Base-by-base conservation (phyloP, 2,113 vertebrate species). In the Microtus richardsoni region DNA sequence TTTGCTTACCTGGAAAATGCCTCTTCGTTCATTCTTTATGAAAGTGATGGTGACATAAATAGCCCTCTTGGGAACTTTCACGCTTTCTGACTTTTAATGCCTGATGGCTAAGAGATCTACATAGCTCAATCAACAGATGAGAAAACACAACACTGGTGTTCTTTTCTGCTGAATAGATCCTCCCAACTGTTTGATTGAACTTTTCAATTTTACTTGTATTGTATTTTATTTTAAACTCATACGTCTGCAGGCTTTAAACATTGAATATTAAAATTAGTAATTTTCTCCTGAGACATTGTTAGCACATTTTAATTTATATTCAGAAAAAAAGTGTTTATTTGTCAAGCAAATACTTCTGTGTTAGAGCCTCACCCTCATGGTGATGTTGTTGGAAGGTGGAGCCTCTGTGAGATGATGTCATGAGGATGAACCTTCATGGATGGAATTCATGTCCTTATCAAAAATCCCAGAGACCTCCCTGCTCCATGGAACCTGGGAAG, bases 1-100 rank as follows among this genome's bases (percentile, higher is more conserved):
- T 70, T 71, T 52, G 88, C 88, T 71, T 36, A 75, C 52, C n/a
- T 89, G 71, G 66, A 91, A 94, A 47, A 77, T 66, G 79, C 71
- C 78, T 89, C 60, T 78, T 73, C 12, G 0, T 41, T 78, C 74
- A 36, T 30, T 17, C 47, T 88, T 10, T 12, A 62, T 60, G 85
- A 54, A 44, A 80, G n/a, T 19, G 8, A 79, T 21, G 4, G 49
- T 17, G 58, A 68, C 47, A 36, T 70, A 68, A 83, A 79, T 70
- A 36, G 22, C 66, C 41, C 58, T 33, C 47, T 0, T 0, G 93
- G 80, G 89, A 83, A 54, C 16, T 1, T 77, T 66, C 21, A 3
- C 0, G 26, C 68, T 86, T 47, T 89, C 91, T 83, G 74, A 41
- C n/a, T 92, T 74, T 19, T 11, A 68, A 21, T 54, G 93, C 75